phyloP scores from a whole-genome alignment of 1,140 invertebrate species.

The Hycleus cichorii region DNA sequence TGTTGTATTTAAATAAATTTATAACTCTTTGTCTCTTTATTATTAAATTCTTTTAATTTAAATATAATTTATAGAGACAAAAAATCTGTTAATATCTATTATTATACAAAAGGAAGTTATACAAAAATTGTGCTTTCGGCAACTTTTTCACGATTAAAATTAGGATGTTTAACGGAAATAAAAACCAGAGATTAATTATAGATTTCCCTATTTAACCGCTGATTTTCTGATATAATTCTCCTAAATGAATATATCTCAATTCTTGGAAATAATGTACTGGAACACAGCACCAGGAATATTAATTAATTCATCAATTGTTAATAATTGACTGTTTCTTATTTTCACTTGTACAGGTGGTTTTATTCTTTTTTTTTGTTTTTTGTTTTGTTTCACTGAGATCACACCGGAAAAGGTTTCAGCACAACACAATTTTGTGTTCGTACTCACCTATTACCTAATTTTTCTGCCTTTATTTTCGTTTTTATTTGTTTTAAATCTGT shows the following conservation, averaged over 20 bases:
- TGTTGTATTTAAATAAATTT: too few relatives aligned
- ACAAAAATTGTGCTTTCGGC: conserved; percentile 20
- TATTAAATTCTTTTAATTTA: too few relatives aligned
- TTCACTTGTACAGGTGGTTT: conserved; percentile 8
- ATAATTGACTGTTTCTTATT: conserved; percentile 30
- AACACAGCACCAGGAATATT: conserved; percentile 5
- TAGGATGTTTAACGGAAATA: too few relatives aligned
- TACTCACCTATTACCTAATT: conserved; percentile 27
- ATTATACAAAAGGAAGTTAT: conserved; percentile 28
- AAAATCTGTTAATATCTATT: not conserved
- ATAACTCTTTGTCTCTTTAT: too few relatives aligned
- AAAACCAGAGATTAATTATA: too few relatives aligned
- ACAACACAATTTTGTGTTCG: not conserved
- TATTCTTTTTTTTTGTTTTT: too few relatives aligned
- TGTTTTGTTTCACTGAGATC: conserved; percentile 28
- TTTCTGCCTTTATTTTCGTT: not conserved
- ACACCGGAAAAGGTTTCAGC: conserved; percentile 18
- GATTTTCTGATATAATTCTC: too few relatives aligned
- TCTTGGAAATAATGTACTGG: not conserved
- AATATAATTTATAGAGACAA: too few relatives aligned
- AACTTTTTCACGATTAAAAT: not conserved
- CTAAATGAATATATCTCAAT: too few relatives aligned
- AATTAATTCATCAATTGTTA: not conserved
- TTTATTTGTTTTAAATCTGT: not conserved
- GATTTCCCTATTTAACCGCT: too few relatives aligned